These are phyloP conservation scores for Equus quagga DNA, from an alignment of 2,113 vertebrate genomes.

Conservation along the genomic window DNA sequence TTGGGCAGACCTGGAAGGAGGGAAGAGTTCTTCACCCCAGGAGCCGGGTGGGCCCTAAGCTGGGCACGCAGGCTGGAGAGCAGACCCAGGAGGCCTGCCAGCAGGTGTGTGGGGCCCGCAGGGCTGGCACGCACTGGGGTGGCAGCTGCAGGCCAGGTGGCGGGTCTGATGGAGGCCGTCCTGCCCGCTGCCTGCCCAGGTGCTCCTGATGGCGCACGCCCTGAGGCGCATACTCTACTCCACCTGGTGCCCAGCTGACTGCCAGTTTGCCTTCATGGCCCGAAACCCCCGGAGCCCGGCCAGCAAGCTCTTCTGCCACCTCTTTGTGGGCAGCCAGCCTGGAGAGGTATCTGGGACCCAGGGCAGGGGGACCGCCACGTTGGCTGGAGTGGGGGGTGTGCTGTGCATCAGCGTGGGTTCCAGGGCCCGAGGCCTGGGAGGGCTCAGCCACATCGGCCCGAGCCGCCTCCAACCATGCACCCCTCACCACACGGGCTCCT, in stretches of 20 bases:
- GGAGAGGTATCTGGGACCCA: slow-evolving; percentile 83
- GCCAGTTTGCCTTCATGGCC: slow-evolving; percentile 95
- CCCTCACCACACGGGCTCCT: background rate
- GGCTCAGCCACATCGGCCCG: background rate
- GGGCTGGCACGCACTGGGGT: background rate
- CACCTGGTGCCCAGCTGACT: slow-evolving; percentile 87
- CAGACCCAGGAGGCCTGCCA: background rate
- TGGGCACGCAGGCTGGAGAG: background rate
- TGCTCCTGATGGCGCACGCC: slow-evolving; percentile 96
- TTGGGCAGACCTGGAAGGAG: background rate
- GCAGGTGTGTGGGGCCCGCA: background rate
- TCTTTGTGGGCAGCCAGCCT: slow-evolving; percentile 92
- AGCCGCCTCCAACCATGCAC: too few species aligned
- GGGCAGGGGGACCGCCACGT: background rate
- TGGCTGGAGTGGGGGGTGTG: background rate
- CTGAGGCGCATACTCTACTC: slow-evolving; percentile 93
- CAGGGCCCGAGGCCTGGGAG: background rate
- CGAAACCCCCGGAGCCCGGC: slow-evolving; percentile 91
- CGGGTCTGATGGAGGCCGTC: background rate
- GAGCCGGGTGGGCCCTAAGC: background rate
- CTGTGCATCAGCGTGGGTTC: background rate
- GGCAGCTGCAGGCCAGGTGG: background rate
- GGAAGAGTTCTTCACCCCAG: background rate
- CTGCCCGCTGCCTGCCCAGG: slow-evolving; percentile 81
- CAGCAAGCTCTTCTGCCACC: slow-evolving; percentile 94